Conservation (phyloP, 2,113 vertebrate genomes). For the Orcinus orca region DNA sequence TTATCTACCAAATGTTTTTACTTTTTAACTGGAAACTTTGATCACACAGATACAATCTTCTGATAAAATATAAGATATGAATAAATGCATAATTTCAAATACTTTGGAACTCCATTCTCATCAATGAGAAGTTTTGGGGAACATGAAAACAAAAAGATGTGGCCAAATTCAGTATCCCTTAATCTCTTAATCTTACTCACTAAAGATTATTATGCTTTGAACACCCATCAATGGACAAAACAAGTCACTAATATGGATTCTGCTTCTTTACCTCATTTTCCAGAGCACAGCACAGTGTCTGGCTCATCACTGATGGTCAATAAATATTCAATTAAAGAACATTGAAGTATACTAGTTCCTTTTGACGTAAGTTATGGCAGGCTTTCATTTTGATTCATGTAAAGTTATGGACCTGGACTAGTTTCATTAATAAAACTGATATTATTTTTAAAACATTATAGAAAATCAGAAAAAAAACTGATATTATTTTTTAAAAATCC, state of each 20-base stretch:
- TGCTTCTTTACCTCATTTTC: background rate
- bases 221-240: background rate
- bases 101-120: background rate
- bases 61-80: background rate
- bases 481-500: background rate
- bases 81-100: background rate
- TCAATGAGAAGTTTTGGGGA: background rate
- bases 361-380: background rate
- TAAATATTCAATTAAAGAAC: slow-evolving; percentile 40
- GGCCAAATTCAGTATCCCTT: background rate
- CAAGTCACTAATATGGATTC: background rate
- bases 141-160: background rate
- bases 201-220: background rate
- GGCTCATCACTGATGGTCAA: background rate
- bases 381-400: slow-evolving; percentile 35
- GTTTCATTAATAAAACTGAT: slow-evolving; percentile 45
- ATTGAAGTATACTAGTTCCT: background rate
- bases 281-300: background rate
- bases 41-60: background rate
- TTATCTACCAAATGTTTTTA: background rate
- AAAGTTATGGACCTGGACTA: background rate
- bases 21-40: background rate
- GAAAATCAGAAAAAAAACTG: background rate
- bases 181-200: background rate
- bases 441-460: background rate